These are phyloP conservation scores for Episyrphus balteatus DNA, from an alignment of 1,140 invertebrate species.

Conservation along the genomic window DNA sequence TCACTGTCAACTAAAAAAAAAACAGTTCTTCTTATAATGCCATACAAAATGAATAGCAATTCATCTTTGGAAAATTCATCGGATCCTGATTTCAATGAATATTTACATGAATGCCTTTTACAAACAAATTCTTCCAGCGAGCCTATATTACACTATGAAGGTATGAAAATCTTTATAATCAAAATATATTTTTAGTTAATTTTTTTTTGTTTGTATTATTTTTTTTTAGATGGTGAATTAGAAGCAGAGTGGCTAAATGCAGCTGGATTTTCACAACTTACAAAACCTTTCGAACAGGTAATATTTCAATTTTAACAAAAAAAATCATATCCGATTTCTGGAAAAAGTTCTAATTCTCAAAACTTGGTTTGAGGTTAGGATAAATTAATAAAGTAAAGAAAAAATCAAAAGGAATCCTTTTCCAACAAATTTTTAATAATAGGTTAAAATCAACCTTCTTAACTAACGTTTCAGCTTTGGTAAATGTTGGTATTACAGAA, in stretches of 20 bases:
- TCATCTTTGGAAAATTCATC: constrained; percentile 21
- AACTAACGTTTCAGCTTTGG: too few species aligned
- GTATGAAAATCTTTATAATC: constrained; percentile 9
- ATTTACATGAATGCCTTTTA: constrained; percentile 31
- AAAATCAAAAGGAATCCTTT: too few species aligned
- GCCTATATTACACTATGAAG: constrained; percentile 30
- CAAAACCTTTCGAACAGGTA: constrained; percentile 33
- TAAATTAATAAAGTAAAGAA: not conserved
- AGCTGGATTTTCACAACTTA: constrained; percentile 33
- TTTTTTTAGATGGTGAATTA: constrained; percentile 29
- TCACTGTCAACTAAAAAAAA: too few species aligned
- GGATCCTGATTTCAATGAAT: constrained; percentile 33
- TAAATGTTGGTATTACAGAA: too few species aligned
- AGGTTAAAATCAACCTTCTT: too few species aligned
- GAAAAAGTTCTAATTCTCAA: too few species aligned
- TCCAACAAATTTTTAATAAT: too few species aligned
- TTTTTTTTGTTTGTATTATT: not conserved
- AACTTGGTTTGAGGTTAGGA: too few species aligned
- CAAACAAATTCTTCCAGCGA: constrained; percentile 25
- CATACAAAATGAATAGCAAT: constrained; percentile 22
- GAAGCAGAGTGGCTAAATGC: constrained; percentile 34
- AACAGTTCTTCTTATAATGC: too few species aligned
- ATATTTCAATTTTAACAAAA: not conserved
- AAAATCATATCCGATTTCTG: too few species aligned
- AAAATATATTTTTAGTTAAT: not conserved